These are phyloP conservation scores for Podabrus alpinus DNA, from an alignment of 2,888 invertebrate species.

Conservation along the genomic window DNA sequence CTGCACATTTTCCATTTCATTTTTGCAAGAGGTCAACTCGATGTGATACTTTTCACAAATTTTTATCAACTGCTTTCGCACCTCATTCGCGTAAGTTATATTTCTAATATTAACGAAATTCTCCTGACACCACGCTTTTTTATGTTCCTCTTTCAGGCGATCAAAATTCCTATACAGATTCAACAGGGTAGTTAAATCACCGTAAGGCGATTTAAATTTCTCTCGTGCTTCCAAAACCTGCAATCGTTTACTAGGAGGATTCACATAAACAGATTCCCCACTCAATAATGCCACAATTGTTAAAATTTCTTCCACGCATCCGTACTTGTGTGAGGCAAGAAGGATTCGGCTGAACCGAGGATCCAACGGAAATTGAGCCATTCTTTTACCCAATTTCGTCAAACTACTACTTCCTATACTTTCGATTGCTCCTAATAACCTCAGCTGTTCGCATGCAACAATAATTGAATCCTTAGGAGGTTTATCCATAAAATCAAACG, in stretches of 20 bases:
- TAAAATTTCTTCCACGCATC: constrained; percentile 80
- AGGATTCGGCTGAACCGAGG: constrained; percentile 85
- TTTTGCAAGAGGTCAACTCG: constrained; percentile 66
- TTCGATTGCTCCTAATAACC: constrained; percentile 74
- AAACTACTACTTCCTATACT: constrained; percentile 64
- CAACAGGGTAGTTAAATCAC: constrained; percentile 90
- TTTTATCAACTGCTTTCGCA: constrained; percentile 77
- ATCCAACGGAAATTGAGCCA: constrained; percentile 91
- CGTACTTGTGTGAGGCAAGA: constrained; percentile 74
- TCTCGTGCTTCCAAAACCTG: constrained; percentile 72
- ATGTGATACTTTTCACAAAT: constrained; percentile 66
- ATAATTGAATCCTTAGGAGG: constrained; percentile 75
- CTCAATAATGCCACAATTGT: constrained; percentile 87
- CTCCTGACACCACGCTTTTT: constrained; percentile 86
- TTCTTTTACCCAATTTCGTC: constrained; percentile 78
- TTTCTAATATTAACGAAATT: constrained; percentile 85
- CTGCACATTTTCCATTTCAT: constrained; percentile 66
- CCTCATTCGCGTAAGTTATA: constrained; percentile 77
- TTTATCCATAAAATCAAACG: constrained; percentile 89
- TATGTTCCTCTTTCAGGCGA: constrained; percentile 68
- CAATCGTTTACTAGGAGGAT: constrained; percentile 74
- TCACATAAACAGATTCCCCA: constrained; percentile 83
- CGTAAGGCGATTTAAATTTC: constrained; percentile 83
- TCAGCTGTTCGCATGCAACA: constrained; percentile 67
- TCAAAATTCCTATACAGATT: constrained; percentile 85